Evolutionary conservation across 2,797 vertebrate species (phyloP), one percentile per base, ranked within the genome.

Genomic region (Gobionotothen gibberifrons): DNA sequence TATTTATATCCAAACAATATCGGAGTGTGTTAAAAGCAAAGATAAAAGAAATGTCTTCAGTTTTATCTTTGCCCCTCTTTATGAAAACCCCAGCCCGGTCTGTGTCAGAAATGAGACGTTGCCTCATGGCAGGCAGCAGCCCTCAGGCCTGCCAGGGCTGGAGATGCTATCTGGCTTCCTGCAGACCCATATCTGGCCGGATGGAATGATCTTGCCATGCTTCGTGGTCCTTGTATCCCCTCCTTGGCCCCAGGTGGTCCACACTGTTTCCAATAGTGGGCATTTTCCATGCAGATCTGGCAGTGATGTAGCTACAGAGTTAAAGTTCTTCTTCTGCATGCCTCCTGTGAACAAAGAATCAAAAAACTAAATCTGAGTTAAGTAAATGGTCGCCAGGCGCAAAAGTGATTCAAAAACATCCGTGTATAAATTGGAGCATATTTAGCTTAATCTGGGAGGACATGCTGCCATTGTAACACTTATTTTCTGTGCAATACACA

Each of bases 91-190:
- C 67, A 78, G 12, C 42, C 29, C 49, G 21, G 49, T 61, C 46
- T 70, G 69, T 67, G 67, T 62, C 66, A 36, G 57, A 65, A 44
- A 66, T 53, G 13, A 84, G 44, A 62, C 69, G 76, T 81, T 69
- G 32, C 71, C 85, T 49, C 26, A 8, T 69, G 69, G 74, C 76
- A 82, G 79, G 59, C 74, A 29, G 74, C 61, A 2, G 3, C 72
- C 83, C 63, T 74, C 61, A 42, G 84, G 84, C 77, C 48, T 43
- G 29, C 52, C 62, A 60, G 76, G 49, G n/a, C 79, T 63, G 56
- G 62, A 85, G 89, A 92, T 92, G 10, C 79, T 79, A 91, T 93
- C 88, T 88, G 68, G 75, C 75, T 92, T 93, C 90, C 89, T 91
- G 88, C 81, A 69, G 74, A 60, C 72, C 66, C 62, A 65, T 76